Conservation (phyloP, 2,888 invertebrate genomes). For the Fissipunctia ypsillon region DNA sequence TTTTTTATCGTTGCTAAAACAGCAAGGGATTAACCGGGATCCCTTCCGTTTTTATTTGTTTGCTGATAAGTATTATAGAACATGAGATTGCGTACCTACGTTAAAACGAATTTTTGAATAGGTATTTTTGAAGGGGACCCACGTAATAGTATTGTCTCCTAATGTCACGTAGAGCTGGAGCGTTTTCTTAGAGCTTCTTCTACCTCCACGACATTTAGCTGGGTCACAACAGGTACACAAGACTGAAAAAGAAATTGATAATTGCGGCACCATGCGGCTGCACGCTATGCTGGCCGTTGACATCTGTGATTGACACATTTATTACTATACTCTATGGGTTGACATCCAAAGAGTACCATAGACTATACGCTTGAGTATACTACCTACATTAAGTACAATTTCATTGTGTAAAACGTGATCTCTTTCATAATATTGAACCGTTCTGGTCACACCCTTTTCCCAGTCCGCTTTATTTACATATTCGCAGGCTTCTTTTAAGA, state of each 20-base stretch:
- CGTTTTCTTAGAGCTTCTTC: too few relatives aligned
- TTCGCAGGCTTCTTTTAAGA: neutral
- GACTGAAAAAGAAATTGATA: neutral
- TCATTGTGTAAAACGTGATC: neutral
- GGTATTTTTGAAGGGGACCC: neutral
- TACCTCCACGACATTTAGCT: neutral
- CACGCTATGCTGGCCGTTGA: too few relatives aligned
- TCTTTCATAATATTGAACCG: neutral
- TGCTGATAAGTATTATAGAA: slow-evolving; percentile 12
- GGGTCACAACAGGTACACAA: neutral
- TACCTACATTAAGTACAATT: neutral
- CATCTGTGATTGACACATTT: too few relatives aligned
- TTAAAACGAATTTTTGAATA: neutral
- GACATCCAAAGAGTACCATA: too few relatives aligned
- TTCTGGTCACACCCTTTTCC: neutral
- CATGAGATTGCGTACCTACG: neutral
- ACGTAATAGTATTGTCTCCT: neutral
- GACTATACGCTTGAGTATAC: too few relatives aligned
- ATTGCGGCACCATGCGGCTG: too few relatives aligned
- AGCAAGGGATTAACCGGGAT: neutral
- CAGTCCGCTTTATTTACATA: neutral
- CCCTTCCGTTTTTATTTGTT: slow-evolving; percentile 5
- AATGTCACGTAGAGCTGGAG: neutral
- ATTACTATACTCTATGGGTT: too few relatives aligned
- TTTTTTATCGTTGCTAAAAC: slow-evolving; percentile 21